Percentiles rank a stretch among this genome's conserved stretches.
These are phyloP conservation scores for Lysandra coridon DNA, from an alignment of 2,888 invertebrate species.

Conservation along the genomic window DNA sequence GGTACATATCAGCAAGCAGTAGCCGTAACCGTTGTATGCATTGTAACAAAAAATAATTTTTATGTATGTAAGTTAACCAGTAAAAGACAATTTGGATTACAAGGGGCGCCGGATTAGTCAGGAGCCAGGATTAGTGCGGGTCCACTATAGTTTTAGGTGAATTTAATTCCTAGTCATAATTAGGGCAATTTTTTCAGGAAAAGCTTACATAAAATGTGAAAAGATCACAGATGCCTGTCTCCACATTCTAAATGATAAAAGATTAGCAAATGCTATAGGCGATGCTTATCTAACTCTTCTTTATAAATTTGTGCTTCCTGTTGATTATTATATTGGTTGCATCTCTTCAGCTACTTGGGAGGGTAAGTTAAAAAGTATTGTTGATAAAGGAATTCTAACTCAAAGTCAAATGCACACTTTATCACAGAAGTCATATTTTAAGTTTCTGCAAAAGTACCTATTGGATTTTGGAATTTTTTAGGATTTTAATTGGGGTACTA, in stretches of 20 bases:
- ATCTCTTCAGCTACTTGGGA: slow-evolving; percentile 79
- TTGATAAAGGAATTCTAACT: background rate
- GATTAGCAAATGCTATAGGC: slow-evolving; percentile 60
- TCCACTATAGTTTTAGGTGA: too few relatives aligned
- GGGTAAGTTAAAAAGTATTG: slow-evolving; percentile 58
- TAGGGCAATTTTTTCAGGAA: slow-evolving; percentile 36
- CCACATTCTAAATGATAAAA: slow-evolving; percentile 59
- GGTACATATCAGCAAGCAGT: too few relatives aligned
- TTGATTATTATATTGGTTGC: slow-evolving; percentile 71
- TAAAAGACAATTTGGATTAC: too few relatives aligned
- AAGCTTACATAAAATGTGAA: slow-evolving; percentile 64
- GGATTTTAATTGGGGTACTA: too few relatives aligned
- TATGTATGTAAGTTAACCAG: too few relatives aligned
- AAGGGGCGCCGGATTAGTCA: too few relatives aligned
- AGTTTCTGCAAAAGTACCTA: background rate
- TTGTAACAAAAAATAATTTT: too few relatives aligned
- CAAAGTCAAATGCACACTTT: background rate
- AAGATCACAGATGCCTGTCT: slow-evolving; percentile 62
- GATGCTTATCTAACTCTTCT: slow-evolving; percentile 80
- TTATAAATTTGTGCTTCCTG: slow-evolving; percentile 76
- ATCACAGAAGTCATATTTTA: background rate
- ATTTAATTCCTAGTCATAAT: background rate
- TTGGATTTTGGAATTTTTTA: background rate
- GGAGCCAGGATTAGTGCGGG: too few relatives aligned
- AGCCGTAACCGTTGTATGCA: too few relatives aligned